Base-by-base conservation (phyloP, 2,797 vertebrate species). In the Eleutherodactylus coqui region DNA sequence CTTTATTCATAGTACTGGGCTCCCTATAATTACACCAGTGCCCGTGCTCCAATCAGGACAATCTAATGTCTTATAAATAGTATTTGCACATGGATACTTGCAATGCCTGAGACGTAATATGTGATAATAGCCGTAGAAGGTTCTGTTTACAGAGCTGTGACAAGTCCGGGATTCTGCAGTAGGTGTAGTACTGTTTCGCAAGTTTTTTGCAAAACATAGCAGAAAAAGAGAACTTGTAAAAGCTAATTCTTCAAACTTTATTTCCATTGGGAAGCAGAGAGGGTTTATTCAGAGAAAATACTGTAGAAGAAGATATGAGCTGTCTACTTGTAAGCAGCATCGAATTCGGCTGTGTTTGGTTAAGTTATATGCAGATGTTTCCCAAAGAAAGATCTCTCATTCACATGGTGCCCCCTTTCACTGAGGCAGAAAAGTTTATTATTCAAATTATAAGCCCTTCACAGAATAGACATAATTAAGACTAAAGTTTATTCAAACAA, bases 101-200 rank as follows among this genome's bases (percentile, higher is more conserved):
- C 21, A 55, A 55, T 62, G 2, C 60, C 60, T 32, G 60, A 32
- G 13, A 58, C 55, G 55, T 51, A 27, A 58, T 27, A 58, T 36
- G 64, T 69, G 5, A 51, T 14, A 72, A 41, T 1, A 72, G 36
- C 38, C 11, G 11, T 17, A n/a, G 19, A 27, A 45, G 11, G 36
- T 2, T 24, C n/a, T 41, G 36, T 55, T 81, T 81, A 53, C 55
- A 24, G 43, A 81, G 69, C 51, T n/a, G 67, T 53, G 47, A 47
- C 49, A 49, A 70, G 78, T 86, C 85, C 81, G 43, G 32, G 29
- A 53, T 75, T 24, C 1, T 43, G 69, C 78, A 75, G 75, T 16
- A 16, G 53, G 24, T 27, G 32, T 2, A 41, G 21, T 2, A 36
- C 24, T 53, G 38, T 67, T 38, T 64, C 62, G 17, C 24, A 86